Conservation (phyloP, 2,888 invertebrate species). For the Zaprionus bogoriensis region DNA sequence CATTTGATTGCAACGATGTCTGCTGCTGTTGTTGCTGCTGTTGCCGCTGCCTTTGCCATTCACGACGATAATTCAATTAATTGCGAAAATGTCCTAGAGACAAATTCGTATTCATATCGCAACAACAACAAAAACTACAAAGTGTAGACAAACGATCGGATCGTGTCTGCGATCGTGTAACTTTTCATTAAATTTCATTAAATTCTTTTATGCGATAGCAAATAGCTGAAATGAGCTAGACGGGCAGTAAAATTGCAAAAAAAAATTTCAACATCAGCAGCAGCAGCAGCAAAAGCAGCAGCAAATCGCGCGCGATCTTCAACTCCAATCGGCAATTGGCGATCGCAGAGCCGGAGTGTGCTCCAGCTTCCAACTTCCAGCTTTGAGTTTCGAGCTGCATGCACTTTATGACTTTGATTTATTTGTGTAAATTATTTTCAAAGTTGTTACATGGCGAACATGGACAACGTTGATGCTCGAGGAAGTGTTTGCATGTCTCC, state of each 20-base stretch:
- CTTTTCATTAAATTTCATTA: slow-evolving; percentile 78
- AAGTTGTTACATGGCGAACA: slow-evolving; percentile 56
- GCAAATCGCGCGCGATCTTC: slow-evolving; percentile 49
- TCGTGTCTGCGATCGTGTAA: slow-evolving; percentile 71
- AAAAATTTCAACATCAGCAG: background rate
- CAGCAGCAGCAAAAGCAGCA: slow-evolving; percentile 5
- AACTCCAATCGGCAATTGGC: slow-evolving; percentile 16
- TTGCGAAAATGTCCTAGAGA: slow-evolving; percentile 78
- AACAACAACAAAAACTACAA: slow-evolving; percentile 38
- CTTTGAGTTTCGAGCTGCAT: slow-evolving; percentile 31
- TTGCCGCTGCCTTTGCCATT: slow-evolving; percentile 52
- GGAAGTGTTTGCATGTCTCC: slow-evolving; percentile 61
- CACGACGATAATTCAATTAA: slow-evolving; percentile 80
- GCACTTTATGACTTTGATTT: slow-evolving; percentile 73
- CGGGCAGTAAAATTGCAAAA: slow-evolving; percentile 4
- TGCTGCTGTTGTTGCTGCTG: slow-evolving; percentile 12
- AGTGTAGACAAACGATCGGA: slow-evolving; percentile 53
- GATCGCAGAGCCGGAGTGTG: too few relatives aligned
- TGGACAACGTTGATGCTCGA: slow-evolving; percentile 33
- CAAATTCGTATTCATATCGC: slow-evolving; percentile 69
- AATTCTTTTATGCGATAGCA: slow-evolving; percentile 77
- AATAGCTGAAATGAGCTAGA: slow-evolving; percentile 31
- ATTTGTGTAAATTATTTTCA: slow-evolving; percentile 72
- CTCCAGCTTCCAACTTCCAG: background rate
- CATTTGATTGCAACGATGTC: slow-evolving; percentile 60